These are phyloP conservation scores for Rallus crepitans DNA, from an alignment of 2,797 vertebrate species.

Conservation along the genomic window DNA sequence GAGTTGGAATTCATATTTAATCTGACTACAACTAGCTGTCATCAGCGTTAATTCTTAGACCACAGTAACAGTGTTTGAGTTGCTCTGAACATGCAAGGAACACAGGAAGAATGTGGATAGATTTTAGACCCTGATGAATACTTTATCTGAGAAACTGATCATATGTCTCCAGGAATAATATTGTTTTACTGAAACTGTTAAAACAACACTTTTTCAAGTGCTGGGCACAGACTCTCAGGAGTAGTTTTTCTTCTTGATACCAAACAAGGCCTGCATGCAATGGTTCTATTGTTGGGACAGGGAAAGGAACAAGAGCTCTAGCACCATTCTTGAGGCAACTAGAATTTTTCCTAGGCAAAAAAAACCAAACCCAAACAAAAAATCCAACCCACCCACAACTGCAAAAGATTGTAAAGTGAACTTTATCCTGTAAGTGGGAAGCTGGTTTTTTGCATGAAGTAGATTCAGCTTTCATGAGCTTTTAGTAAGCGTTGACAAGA, in stretches of 20 bases:
- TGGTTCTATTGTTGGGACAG: not conserved
- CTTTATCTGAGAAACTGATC: not conserved
- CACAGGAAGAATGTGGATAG: not conserved
- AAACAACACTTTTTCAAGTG: not conserved
- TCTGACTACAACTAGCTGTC: not conserved
- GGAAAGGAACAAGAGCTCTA: not conserved
- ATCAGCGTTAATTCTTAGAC: not conserved
- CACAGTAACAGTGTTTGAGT: not conserved
- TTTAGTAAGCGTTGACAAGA: not conserved
- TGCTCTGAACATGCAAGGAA: not conserved
- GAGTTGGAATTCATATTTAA: not conserved
- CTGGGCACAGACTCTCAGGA: not conserved
- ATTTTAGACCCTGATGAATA: not conserved
- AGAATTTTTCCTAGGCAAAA: not conserved
- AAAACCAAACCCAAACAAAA: too few species aligned
- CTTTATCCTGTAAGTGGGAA: not conserved
- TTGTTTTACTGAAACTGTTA: not conserved
- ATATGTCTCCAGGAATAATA: not conserved
- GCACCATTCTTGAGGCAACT: not conserved
- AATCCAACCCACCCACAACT: not conserved
- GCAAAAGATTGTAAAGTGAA: not conserved
- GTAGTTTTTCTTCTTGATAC: not conserved
- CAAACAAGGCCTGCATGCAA: not conserved
- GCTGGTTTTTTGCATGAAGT: not conserved
- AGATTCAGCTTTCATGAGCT: not conserved